Evolutionary conservation across 2,113 vertebrate species (phyloP).

Genomic region (Eubucco bourcierii): DNA sequence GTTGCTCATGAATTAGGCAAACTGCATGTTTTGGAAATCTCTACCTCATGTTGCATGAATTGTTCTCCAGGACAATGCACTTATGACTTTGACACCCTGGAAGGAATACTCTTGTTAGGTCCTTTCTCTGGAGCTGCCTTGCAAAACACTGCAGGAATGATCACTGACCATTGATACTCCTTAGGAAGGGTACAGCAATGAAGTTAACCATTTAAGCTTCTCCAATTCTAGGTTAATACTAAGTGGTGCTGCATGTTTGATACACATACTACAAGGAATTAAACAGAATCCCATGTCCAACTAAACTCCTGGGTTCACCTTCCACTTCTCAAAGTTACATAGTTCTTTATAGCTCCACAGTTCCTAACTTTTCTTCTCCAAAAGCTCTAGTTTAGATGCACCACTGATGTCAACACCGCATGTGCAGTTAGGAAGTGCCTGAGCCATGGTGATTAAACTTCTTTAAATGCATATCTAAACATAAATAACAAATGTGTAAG

Average conservation of each 20-base stretch:
- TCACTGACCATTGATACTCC: accelerated
- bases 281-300: accelerated
- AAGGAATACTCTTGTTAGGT: background rate
- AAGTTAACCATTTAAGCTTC: background rate
- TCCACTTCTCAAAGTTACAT: background rate
- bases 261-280: background rate
- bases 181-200: background rate
- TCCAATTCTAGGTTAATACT: background rate
- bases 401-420: background rate
- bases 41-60: background rate
- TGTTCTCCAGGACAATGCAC: background rate
- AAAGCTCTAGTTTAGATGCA: background rate
- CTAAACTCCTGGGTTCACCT: background rate
- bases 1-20: background rate
- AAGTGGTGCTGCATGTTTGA: background rate
- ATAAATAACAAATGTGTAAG: background rate
- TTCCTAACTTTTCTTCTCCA: background rate
- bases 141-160: background rate
- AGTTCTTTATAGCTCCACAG: background rate
- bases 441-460: background rate
- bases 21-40: background rate
- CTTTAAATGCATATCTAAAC: background rate
- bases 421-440: background rate
- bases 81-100: background rate
- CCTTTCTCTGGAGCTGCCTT: background rate